Evolutionary conservation across 2,113 vertebrate genomes (phyloP).

Genomic region (Oryzias celebensis): DNA sequence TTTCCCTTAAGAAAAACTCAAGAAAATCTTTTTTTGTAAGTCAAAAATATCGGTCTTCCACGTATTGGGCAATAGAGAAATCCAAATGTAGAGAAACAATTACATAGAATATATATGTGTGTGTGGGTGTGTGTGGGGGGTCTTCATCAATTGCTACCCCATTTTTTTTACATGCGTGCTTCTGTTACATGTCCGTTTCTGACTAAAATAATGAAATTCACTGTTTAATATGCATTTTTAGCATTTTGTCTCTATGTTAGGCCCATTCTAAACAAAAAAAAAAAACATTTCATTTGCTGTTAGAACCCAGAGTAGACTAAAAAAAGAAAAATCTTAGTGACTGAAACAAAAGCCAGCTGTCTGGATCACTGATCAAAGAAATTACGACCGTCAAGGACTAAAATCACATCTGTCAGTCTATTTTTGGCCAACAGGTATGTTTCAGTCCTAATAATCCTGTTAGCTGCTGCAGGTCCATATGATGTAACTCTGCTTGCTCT

Average conservation of each 20-base stretch:
- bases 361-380: conserved; percentile 17
- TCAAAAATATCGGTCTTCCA: conserved; percentile 91
- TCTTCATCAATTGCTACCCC: no score
- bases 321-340: conserved; percentile 7
- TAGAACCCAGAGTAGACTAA: neutral
- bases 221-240: no score
- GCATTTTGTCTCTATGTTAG: no score
- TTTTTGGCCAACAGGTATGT: conserved; percentile 59
- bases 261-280: no score
- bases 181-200: no score
- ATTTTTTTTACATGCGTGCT: no score
- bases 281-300: neutral
- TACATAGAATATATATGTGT: conserved; percentile 7
- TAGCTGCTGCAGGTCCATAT: conserved; percentile 35
- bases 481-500: conserved; percentile 27
- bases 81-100: conserved; percentile 72
- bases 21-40: conserved; percentile 81
- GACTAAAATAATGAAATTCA: no score
- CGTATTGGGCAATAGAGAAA: conserved; percentile 89
- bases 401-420: conserved; percentile 26
- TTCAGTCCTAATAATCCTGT: conserved; percentile 58
- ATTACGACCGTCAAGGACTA: conserved; percentile 27
- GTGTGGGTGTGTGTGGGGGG: no score
- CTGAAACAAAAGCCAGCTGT: neutral
- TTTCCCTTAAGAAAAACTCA: conserved; percentile 67